Base-by-base conservation (phyloP, 2,888 invertebrate genomes). In the Melanchra persicariae region DNA sequence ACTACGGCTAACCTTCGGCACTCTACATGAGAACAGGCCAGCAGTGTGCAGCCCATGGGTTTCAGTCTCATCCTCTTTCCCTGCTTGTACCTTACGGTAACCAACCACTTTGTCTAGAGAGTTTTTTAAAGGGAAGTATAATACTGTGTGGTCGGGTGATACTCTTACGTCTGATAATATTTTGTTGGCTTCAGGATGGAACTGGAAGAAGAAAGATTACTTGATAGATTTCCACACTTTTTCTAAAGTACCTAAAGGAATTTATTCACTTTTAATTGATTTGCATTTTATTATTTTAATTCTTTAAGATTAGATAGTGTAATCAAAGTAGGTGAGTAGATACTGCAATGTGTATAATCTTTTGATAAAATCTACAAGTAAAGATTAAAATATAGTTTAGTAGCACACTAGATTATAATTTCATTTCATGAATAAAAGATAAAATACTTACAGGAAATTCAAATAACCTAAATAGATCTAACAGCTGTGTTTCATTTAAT, bases 111-210 rank as follows among this genome's bases (percentile, higher is more conserved):
- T 93, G 45, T 96, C 96, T 61, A 97, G 90, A 0, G 96, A 94
- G 87, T 97, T 97, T 87, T 96, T 95, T 59, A 98, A 89, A 5
- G 97, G 97, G 87, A 98, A 97, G 88, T 97, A 97, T 83, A 98
- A 92, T 83, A 94, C 89, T 74, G 96, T 95, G 19, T 93, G 91
- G 67, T 95, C 92, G 30, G 90, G 77, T 71, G 97, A 96, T 60
- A 97, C 95, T 88, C 97, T 91, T 57, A 97, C 96, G 80, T 97
- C 96, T 77, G 97, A 90, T 81, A 96, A 91, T 51, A 94, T 91
- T 87, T 97, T 94, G 40, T 92, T 88, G 15, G 91, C 90, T 58
- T 95, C 94, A 59, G 88, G 78, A 72, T 94, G 92, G 72, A 95
- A 96, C 92, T 96, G 93, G 88, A 96, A 92, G 64, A 64, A 58